These are phyloP conservation scores for Pseudanteris insignis DNA, from an alignment of 2,888 invertebrate genomes.

Conservation along the genomic window DNA sequence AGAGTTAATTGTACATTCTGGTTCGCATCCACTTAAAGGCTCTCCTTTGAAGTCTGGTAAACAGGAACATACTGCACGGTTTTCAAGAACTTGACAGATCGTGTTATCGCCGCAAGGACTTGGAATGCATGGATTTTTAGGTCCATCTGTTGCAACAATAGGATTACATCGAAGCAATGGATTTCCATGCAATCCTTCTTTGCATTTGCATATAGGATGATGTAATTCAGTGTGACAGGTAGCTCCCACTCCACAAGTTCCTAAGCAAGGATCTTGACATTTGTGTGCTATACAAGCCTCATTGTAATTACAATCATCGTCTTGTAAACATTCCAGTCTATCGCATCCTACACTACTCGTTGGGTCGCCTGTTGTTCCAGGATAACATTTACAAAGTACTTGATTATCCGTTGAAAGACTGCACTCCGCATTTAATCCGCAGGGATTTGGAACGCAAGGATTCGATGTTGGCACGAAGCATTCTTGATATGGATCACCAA, in stretches of 20 bases:
- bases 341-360: conserved; percentile 69
- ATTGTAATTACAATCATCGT: conserved; percentile 76
- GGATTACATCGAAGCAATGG: conserved; percentile 78
- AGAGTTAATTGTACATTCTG: too few relatives aligned
- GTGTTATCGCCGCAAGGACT: conserved; percentile 83
- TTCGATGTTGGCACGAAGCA: conserved; percentile 71
- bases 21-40: conserved; percentile 79
- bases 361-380: conserved; percentile 79
- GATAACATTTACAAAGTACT: conserved; percentile 74
- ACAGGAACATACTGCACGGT: conserved; percentile 81
- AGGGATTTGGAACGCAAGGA: conserved; percentile 78
- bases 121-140: conserved; percentile 76
- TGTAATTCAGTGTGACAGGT: conserved; percentile 79
- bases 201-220: conserved; percentile 78
- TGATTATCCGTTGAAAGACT: conserved; percentile 43
- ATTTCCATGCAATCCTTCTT: conserved; percentile 76
- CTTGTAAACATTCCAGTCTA: conserved; percentile 79
- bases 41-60: conserved; percentile 80
- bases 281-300: conserved; percentile 77
- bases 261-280: conserved; percentile 79
- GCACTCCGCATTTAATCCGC: conserved; percentile 70
- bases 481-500: conserved; percentile 83
- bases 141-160: conserved; percentile 68
- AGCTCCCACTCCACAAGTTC: conserved; percentile 78
- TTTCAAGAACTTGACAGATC: conserved; percentile 76